These are phyloP conservation scores for Cyphomyrus plagiostoma DNA, from an alignment of 2,113 vertebrate genomes.

Conservation along the genomic window DNA sequence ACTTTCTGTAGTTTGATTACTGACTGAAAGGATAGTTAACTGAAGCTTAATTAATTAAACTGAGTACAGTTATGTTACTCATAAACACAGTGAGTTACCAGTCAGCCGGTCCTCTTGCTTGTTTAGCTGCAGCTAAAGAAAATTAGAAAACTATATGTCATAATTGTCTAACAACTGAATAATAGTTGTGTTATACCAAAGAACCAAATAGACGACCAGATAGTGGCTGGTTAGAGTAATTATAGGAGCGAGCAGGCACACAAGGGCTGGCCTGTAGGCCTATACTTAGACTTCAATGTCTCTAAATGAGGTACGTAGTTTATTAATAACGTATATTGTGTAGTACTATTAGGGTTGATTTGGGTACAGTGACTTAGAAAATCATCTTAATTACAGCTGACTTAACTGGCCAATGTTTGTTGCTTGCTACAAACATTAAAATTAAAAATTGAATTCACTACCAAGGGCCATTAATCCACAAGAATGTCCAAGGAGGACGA, in stretches of 20 bases:
- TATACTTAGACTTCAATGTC: neutral
- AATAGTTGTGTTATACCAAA: neutral
- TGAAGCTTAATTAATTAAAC: neutral
- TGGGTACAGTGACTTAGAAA: neutral
- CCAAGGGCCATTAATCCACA: neutral
- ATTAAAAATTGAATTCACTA: neutral
- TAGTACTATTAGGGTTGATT: neutral
- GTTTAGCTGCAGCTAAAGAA: neutral
- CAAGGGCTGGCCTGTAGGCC: neutral
- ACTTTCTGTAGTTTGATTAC: neutral
- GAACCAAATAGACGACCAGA: neutral
- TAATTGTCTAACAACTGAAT: neutral
- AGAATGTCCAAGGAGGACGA: neutral
- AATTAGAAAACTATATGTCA: neutral
- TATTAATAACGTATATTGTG: neutral
- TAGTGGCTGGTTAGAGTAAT: neutral
- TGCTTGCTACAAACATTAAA: neutral
- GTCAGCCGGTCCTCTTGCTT: neutral
- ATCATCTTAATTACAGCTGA: neutral
- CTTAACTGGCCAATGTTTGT: neutral
- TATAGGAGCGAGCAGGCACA: neutral
- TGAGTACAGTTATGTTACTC: neutral
- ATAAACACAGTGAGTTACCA: neutral
- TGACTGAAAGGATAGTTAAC: neutral
- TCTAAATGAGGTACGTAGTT: neutral